Percentiles rank a stretch among this genome's conserved stretches.
These are phyloP conservation scores for Naso thynnoides DNA, from an alignment of 2,797 vertebrate genomes.

Conservation along the genomic window DNA sequence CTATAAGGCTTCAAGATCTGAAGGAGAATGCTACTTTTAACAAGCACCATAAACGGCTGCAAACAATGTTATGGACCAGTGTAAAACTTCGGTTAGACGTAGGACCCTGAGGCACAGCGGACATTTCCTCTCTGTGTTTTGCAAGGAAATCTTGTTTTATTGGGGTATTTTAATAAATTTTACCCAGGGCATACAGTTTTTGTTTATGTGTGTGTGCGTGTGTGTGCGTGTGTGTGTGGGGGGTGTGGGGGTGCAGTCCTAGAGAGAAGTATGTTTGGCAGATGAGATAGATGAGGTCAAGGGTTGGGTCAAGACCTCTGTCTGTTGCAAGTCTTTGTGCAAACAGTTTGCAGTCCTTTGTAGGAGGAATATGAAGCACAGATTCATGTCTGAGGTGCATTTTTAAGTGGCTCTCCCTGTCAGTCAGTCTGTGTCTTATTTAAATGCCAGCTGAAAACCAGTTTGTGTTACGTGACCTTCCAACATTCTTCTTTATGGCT, in stretches of 20 bases:
- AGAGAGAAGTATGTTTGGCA: conserved; percentile 17
- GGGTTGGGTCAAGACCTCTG: conserved; percentile 37
- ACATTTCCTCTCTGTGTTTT: conserved; percentile 73
- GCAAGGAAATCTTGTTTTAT: conserved; percentile 65
- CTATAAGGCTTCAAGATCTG: conserved; percentile 56
- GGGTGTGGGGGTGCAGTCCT: conserved; percentile 7
- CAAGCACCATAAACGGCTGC: conserved; percentile 70
- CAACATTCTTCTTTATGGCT: conserved; percentile 25
- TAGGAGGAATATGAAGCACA: conserved; percentile 25
- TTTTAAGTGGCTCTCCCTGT: conserved; percentile 24
- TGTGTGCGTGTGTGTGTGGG: conserved; percentile 9
- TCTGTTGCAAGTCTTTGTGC: conserved; percentile 7
- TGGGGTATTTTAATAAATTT: conserved; percentile 53
- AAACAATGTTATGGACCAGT: conserved; percentile 62
- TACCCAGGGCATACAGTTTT: neutral
- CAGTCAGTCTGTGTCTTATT: conserved; percentile 24
- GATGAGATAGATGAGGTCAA: conserved; percentile 38
- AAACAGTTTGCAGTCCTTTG: conserved; percentile 14
- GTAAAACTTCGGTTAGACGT: conserved; percentile 55
- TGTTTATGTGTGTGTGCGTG: neutral
- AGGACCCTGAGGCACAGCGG: conserved; percentile 40
- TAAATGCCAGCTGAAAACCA: conserved; percentile 45
- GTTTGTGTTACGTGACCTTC: conserved; percentile 32
- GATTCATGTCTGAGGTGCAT: conserved; percentile 28
- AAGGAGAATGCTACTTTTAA: conserved; percentile 59